A percentile compares a stretch with the other conserved stretches of the same genome.
phyloP scores from a whole-genome alignment of 2,797 vertebrate species.

The Sebastes iracundus region DNA sequence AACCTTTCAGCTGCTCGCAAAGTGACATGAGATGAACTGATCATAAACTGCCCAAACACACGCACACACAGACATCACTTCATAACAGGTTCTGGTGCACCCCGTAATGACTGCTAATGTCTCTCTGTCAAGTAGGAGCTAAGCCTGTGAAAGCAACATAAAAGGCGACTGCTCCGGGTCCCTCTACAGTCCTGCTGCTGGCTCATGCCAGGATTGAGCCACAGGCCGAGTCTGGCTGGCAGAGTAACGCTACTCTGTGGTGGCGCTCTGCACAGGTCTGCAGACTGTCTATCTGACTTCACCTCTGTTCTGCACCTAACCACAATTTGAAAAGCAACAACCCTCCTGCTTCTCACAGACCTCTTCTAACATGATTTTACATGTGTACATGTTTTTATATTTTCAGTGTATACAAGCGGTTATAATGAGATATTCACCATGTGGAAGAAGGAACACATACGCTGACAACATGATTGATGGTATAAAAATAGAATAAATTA shows the following conservation, averaged over 20 bases:
- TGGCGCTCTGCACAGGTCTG: slow-evolving; percentile 39
- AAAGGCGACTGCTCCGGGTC: slow-evolving; percentile 28
- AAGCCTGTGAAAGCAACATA: slow-evolving; percentile 54
- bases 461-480: slow-evolving; percentile 65
- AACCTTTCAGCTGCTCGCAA: slow-evolving; percentile 26
- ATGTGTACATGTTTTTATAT: slow-evolving; percentile 39
- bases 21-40: slow-evolving; percentile 21
- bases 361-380: slow-evolving; percentile 36
- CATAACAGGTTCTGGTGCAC: slow-evolving; percentile 27
- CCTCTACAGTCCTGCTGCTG: neutral
- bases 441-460: slow-evolving; percentile 29
- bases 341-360: slow-evolving; percentile 14
- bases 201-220: slow-evolving; percentile 46
- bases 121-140: slow-evolving; percentile 54
- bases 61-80: neutral
- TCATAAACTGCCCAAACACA: slow-evolving; percentile 15
- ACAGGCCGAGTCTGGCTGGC: slow-evolving; percentile 50
- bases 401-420: slow-evolving; percentile 20
- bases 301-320: slow-evolving; percentile 53
- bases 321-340: slow-evolving; percentile 50
- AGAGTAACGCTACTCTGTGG: neutral
- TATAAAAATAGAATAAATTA: slow-evolving; percentile 44
- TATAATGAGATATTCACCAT: slow-evolving; percentile 41
- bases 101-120: slow-evolving; percentile 47
- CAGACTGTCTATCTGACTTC: slow-evolving; percentile 63